Evolutionary conservation across 2,888 invertebrate species (phyloP), one percentile per base, ranked within the genome.

Genomic region (Athrips mouffetella): DNA sequence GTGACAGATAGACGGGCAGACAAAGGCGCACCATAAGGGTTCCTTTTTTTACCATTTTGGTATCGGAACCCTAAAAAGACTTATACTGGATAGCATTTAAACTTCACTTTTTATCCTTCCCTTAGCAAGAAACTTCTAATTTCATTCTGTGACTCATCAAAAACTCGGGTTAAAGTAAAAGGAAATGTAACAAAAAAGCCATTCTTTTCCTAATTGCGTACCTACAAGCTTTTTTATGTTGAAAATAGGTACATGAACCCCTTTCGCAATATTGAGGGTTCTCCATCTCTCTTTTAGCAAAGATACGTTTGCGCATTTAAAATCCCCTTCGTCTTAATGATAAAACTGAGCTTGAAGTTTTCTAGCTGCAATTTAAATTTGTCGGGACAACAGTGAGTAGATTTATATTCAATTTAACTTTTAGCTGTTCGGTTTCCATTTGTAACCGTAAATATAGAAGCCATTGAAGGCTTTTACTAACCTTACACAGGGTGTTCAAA

Each of bases 381-480:
- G 40, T 58, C 21, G 47, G 45, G 57, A 47, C 61, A 59, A 57
- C 45, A 35, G 45, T 37, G 55, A 65, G 63, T 64, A 67, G 68
- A 72, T 72, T 71, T 70, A 70, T 70, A 67, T 70, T 71, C 71
- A 72, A 72, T 72, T 72, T 68, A 71, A 71, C 69, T 71, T 71
- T 70, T 63, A 60, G 64, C 58, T 65, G 65, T 62, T 63, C 55
- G 64, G 65, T 64, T 65, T 58, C 62, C 62, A 63, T 61, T 65
- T 57, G 65, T 63, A 55, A 64, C 62, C 59, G 67, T 67, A 67
- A 67, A 67, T 66, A 62, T 59, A 25, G 42, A 16, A 29, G 20
- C 29, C 29, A 16, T 25, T 15, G 25, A 37, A 21, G 21, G 21
- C 18, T 21, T 41, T n/a, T 16, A 27, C n/a, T 41, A 41, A 41